Base-by-base conservation (phyloP, 2,888 invertebrate genomes). In the Drosophila phalerata region DNA sequence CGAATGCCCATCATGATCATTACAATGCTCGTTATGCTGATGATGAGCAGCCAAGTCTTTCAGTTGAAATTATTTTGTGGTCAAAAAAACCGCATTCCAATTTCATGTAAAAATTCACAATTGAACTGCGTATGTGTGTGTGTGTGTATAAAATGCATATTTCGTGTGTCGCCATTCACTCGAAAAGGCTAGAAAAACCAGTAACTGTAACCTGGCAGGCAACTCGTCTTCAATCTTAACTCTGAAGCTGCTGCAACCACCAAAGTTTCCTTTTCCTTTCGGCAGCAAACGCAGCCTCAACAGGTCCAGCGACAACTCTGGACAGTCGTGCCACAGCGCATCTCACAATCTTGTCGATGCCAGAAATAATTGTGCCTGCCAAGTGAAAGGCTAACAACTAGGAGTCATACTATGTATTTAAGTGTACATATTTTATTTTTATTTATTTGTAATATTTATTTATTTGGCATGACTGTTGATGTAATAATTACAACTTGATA, bases 131-230 rank as follows among this genome's bases (percentile, higher is more conserved):
- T 57, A n/a, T 51, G 47, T 62, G 30, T 61, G 32, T 11, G 37
- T 28, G 28, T 62, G 45, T 40, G 42, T 60, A 40, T 63, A 51
- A 67, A 73, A 55, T 67, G 60, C 78, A 81, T 84, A 70, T 79
- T 79, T 88, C 80, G 80, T 82, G 68, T 82, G 83, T 88, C 86
- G 88, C 88, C 79, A 52, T 53, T 65, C 75, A 68, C 61, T 60
- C 17, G 63, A 57, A 48, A 42, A 43, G 32, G 63, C 71, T 72
- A 81, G 73, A 79, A 79, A 83, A 88, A 88, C 78, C 80, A 25
- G 76, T 58, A 74, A 37, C 48, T 51, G 38, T 17, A 45, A 55
- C 11, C 42, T 51, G 19, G 55, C 42, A 47, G 38, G 37, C 67
- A 61, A 58, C 79, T 76, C 74, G 65, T 75, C 74, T 74, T 69